Conservation (phyloP, 2,113 vertebrate species). For the Ciconia stormi region DNA sequence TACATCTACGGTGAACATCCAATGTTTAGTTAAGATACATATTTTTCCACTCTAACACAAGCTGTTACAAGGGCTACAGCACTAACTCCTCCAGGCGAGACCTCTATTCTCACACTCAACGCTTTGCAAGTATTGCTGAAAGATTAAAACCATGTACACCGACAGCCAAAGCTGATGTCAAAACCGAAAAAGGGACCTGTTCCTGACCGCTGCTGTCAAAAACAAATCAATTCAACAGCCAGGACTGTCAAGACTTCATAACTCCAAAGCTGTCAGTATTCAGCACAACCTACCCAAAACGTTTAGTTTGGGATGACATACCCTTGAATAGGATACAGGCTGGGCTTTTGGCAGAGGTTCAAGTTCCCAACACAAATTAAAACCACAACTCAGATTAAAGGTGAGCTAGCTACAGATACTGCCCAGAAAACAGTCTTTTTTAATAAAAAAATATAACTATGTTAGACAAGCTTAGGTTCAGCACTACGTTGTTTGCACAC, state of each 20-base stretch:
- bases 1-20: accelerated
- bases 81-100: background rate
- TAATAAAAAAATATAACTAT: background rate
- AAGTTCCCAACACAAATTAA: background rate
- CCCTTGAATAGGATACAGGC: background rate
- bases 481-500: background rate
- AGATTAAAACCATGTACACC: background rate
- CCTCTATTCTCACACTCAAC: background rate
- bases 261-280: background rate
- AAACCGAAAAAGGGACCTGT: background rate
- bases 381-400: background rate
- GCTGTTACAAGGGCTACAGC: accelerated
- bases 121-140: background rate
- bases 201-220: background rate
- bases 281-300: background rate
- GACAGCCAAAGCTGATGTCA: background rate
- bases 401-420: background rate
- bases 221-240: background rate
- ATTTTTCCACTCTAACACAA: background rate
- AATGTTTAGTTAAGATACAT: background rate
- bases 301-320: background rate
- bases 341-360: background rate
- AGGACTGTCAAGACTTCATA: background rate
- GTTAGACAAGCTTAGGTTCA: background rate
- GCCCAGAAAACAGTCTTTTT: background rate